These are phyloP conservation scores for Melieria picta DNA, from an alignment of 2,888 invertebrate genomes.

Conservation along the genomic window DNA sequence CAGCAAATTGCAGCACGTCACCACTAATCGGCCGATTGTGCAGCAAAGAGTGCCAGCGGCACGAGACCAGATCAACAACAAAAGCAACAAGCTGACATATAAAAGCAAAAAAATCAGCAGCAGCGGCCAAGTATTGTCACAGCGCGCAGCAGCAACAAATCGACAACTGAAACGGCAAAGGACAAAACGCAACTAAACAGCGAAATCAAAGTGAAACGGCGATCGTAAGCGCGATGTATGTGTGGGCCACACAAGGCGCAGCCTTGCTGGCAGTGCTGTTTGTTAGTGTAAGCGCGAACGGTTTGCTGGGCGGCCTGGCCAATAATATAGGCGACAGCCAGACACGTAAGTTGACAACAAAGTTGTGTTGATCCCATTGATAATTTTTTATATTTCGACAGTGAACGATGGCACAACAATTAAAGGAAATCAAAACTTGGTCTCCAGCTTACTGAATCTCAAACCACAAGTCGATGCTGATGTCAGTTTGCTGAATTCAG, in stretches of 20 bases:
- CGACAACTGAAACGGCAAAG: background rate
- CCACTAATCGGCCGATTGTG: no score
- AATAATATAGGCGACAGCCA: background rate
- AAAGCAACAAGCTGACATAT: background rate
- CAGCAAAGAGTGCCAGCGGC: no score
- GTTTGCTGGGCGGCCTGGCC: background rate
- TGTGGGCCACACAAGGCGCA: background rate
- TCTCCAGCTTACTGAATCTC: background rate
- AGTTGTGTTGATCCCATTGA: no score
- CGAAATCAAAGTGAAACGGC: background rate
- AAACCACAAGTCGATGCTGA: constrained; percentile 16
- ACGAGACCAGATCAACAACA: background rate
- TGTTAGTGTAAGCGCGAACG: background rate
- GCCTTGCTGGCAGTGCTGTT: background rate
- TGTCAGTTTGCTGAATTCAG: constrained; percentile 10
- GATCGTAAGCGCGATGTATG: background rate
- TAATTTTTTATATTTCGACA: background rate
- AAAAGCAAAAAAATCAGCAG: background rate
- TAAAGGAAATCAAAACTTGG: constrained; percentile 14
- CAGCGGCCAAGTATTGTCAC: background rate
- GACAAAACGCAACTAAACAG: no score
- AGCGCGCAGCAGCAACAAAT: constrained; percentile 1
- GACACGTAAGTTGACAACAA: background rate
- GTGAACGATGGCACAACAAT: background rate
- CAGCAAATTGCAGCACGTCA: no score